phyloP scores from a whole-genome alignment of 2,888 invertebrate genomes.

The Archips xylosteana region DNA sequence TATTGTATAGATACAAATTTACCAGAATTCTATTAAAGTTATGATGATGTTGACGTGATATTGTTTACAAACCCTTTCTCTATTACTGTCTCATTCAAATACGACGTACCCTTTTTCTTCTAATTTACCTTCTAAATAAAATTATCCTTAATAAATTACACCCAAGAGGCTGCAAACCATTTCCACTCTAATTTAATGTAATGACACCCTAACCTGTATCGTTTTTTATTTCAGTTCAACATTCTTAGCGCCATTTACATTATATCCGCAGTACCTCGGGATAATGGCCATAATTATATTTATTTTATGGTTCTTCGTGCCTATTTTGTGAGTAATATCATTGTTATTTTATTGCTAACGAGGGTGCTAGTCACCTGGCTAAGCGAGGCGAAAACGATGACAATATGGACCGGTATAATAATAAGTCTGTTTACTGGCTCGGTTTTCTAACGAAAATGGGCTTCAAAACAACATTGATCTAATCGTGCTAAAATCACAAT shows the following conservation, averaged over 20 bases:
- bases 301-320: constrained; percentile 87
- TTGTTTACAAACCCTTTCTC: background rate
- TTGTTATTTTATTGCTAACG: constrained; percentile 43
- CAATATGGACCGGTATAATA: constrained; percentile 14
- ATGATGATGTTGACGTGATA: too few relatives aligned
- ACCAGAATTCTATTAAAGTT: too few relatives aligned
- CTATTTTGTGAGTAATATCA: constrained; percentile 85
- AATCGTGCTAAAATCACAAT: too few relatives aligned
- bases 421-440: background rate
- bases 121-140: background rate
- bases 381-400: constrained; percentile 25
- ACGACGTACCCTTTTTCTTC: background rate
- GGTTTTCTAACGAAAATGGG: background rate
- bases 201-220: constrained; percentile 39
- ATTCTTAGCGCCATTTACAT: constrained; percentile 86
- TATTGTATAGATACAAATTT: too few relatives aligned
- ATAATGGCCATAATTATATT: constrained; percentile 87
- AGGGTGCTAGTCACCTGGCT: constrained; percentile 39
- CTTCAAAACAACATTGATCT: too few relatives aligned
- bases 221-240: constrained; percentile 73
- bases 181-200: constrained; percentile 38
- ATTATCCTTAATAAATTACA: constrained; percentile 28
- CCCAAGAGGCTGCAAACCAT: constrained; percentile 25
- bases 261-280: constrained; percentile 87
- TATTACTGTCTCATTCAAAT: background rate